Conservation (phyloP, 2,113 vertebrate genomes). For the Psettodes erumei region DNA sequence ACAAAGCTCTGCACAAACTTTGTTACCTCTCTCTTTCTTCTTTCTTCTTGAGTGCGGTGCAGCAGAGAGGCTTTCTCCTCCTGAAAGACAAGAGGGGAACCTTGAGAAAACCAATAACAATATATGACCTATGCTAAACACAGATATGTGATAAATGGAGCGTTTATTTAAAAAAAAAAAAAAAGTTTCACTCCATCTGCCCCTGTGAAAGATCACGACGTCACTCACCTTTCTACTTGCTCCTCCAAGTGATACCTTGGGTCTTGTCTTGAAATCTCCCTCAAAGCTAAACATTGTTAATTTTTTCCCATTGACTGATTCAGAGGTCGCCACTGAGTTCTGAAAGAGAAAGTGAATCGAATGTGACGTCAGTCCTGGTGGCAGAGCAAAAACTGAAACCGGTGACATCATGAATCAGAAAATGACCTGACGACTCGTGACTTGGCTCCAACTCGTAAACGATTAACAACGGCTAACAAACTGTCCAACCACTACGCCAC, state of each 20-base stretch:
- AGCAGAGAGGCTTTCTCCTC: conserved; percentile 97
- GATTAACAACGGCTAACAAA: not conserved
- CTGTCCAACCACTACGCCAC: not conserved
- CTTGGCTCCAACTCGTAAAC: conserved; percentile 5
- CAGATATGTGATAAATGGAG: no score
- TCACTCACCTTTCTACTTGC: conserved; percentile 92
- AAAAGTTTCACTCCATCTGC: not conserved
- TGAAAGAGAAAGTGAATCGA: conserved; percentile 53
- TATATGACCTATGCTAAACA: not conserved
- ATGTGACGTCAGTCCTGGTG: not conserved
- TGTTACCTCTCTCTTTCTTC: conserved; percentile 95
- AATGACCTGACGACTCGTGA: not conserved
- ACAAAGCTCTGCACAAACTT: not conserved
- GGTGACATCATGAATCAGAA: conserved; percentile 16
- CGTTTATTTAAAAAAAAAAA: no score
- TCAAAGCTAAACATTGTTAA: conserved; percentile 98
- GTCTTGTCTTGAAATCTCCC: conserved; percentile 97
- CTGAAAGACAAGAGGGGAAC: conserved; percentile 75
- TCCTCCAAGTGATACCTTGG: conserved; percentile 97
- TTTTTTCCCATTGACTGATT: conserved; percentile 88
- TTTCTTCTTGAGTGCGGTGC: conserved; percentile 97
- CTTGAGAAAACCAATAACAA: not conserved
- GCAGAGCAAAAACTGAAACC: not conserved
- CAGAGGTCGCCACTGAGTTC: conserved; percentile 20
- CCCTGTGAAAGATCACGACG: not conserved